These are phyloP conservation scores for Centruroides vittatus DNA, from an alignment of 1,140 invertebrate species.

Conservation along the genomic window DNA sequence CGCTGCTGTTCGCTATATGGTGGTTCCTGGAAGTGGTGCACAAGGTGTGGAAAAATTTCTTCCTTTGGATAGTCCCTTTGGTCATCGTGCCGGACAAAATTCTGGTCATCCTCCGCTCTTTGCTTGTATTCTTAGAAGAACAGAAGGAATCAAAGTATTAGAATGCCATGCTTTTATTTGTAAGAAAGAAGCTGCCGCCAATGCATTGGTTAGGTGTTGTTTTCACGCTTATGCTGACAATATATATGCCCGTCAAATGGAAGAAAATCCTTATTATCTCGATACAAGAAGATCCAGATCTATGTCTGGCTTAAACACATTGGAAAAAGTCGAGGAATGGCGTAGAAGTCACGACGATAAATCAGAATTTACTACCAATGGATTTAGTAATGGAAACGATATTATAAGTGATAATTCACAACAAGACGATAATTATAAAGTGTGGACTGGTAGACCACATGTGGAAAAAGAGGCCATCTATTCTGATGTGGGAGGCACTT, in stretches of 20 bases:
- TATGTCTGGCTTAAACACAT: conserved; percentile 16
- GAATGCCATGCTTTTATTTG: conserved; percentile 99
- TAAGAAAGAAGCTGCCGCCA: conserved; percentile 84
- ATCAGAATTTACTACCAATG: conserved; percentile 19
- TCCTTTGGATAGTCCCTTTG: conserved; percentile 90
- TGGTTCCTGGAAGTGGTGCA: conserved; percentile 39
- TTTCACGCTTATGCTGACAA: conserved; percentile 91
- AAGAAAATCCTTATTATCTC: conserved; percentile 21
- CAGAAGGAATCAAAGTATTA: conserved; percentile 94
- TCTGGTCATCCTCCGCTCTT: conserved; percentile 78
- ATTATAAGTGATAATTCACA: conserved; percentile 25
- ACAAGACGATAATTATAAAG: conserved; percentile 65
- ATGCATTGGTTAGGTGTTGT: conserved; percentile 82
- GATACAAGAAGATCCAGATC: conserved; percentile 17
- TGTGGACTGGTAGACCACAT: conserved; percentile 48
- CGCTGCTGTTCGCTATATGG: conserved; percentile 77
- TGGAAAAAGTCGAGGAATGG: conserved; percentile 25
- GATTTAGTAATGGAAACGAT: conserved; percentile 64
- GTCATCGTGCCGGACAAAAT: conserved; percentile 47
- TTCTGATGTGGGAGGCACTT: conserved; percentile 42
- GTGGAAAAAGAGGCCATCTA: conserved; percentile 15
- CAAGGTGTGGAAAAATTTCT: conserved; percentile 63
- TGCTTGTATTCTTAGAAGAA: conserved; percentile 84
- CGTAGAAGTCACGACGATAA: conserved; percentile 1
- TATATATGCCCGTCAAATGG: conserved; percentile 59